These are phyloP conservation scores for Pomatostomus ruficeps DNA, from an alignment of 2,113 vertebrate species.

Conservation along the genomic window DNA sequence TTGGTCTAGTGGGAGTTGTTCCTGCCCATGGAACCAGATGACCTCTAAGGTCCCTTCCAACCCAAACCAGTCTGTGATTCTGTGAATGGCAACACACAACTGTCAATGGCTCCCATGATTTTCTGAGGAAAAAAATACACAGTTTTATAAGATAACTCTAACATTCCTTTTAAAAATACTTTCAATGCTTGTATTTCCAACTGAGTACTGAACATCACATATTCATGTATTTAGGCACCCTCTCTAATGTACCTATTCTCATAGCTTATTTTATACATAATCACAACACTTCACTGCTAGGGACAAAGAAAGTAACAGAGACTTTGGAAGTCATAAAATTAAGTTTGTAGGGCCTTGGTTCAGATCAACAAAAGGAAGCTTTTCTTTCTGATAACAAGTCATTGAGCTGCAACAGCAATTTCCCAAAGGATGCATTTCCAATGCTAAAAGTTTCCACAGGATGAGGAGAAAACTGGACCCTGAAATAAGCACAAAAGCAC, in stretches of 20 bases:
- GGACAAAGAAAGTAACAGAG: neutral
- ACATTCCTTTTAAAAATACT: neutral
- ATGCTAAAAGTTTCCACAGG: neutral
- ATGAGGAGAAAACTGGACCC: neutral
- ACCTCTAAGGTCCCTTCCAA: neutral
- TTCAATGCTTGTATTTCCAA: neutral
- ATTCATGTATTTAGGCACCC: neutral
- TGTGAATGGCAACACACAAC: neutral
- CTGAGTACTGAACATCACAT: accelerated
- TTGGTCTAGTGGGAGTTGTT: neutral
- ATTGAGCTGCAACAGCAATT: neutral
- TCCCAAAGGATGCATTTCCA: neutral
- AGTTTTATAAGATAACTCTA: neutral
- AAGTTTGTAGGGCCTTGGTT: neutral
- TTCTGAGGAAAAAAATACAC: neutral
- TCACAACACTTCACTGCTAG: neutral
- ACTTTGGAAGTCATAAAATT: neutral
- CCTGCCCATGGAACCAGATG: neutral
- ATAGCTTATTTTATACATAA: neutral
- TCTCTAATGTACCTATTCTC: neutral
- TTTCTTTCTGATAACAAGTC: neutral
- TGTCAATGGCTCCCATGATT: neutral
- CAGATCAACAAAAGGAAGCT: neutral
- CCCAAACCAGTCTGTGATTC: neutral
- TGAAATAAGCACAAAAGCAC: neutral